A percentile compares a stretch with the other conserved stretches of the same genome.
Evolutionary conservation across 2,797 vertebrate genomes (phyloP).

Genomic region (Eulemur rubriventer): DNA sequence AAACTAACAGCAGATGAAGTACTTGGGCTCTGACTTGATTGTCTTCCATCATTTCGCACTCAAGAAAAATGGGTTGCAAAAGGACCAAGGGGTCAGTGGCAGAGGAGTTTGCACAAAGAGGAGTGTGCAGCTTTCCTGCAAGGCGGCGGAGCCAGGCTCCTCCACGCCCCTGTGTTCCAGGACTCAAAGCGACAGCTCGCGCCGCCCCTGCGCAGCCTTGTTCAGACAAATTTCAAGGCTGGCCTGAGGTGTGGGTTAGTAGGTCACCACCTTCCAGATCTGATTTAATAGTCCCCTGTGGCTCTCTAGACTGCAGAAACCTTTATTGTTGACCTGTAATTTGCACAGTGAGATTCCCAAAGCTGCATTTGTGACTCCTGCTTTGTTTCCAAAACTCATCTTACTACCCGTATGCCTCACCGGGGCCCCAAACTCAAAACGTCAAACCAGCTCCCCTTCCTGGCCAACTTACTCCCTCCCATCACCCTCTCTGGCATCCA

Average conservation of each 20-base stretch:
- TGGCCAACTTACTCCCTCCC: background rate
- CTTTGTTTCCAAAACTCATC: background rate
- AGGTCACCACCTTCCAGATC: background rate
- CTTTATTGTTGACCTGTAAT: background rate
- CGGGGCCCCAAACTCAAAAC: background rate
- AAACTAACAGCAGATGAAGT: constrained; percentile 82
- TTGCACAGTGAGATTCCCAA: background rate
- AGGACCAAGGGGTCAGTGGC: constrained; percentile 16
- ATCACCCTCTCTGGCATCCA: background rate
- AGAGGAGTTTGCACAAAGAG: background rate
- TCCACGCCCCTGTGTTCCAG: too few relatives aligned
- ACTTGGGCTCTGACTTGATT: constrained; percentile 74
- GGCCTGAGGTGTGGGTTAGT: background rate
- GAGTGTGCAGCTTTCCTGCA: background rate
- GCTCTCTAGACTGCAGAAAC: background rate
- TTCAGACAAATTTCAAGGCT: background rate
- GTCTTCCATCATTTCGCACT: constrained; percentile 70
- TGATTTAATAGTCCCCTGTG: background rate
- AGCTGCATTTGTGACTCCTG: background rate
- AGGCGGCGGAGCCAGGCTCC: background rate
- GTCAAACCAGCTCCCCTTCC: background rate
- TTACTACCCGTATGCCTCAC: background rate
- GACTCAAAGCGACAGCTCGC: background rate
- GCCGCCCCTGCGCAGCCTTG: background rate
- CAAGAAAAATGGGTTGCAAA: constrained; percentile 42